Evolutionary conservation across 2,888 invertebrate genomes (phyloP), one percentile per base, ranked within the genome.

Genomic region (Ceraclea dissimilis): DNA sequence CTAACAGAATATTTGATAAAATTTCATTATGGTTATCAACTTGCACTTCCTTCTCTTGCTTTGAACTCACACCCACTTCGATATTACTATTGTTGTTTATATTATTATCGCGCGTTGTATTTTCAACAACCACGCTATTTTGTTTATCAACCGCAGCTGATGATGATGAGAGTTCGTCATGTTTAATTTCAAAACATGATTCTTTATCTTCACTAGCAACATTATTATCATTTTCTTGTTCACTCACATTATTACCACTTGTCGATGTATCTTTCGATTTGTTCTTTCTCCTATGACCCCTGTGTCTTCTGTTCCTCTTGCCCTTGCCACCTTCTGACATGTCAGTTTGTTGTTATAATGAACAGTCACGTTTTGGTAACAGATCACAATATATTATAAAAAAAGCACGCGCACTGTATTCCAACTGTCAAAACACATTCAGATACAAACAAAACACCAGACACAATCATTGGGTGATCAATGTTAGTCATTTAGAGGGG

Each of bases 251-350:
- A 26, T 56, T 51, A n/a, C n/a, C n/a, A n/a, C n/a, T n/a, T 22
- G 58, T 60, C 33, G 58, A 46, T 19, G 48, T 16, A 22, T 56
- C 57, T 26, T 62, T 60, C 33, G 58, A 51, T 47, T 57, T 60
- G 33, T 62, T 58, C 33, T 56, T 60, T 50, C 56, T 47, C 18
- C 57, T 46, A 47, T 58, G 53, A 26, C 56, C 58, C 11, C 60
- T 47, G 54, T 60, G 49, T 22, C 50, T 56, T 31, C 57, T 53
- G 20, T 48, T 56, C 21, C 56, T 49, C 17, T 52, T 49, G 17
- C 47, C 31, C 51, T 59, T 59, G 2, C 52, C 55, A 51, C 49
- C 54, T 17, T 58, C 58, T 39, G 58, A 55, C 58, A 58, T 58
- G 26, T 47, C 52, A 44, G 19, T 49, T 19, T 22, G 52, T 43